Percentiles rank a stretch among this genome's conserved stretches.
Conservation (phyloP, 2,888 invertebrate genomes). For the Rhagonycha lutea region DNA sequence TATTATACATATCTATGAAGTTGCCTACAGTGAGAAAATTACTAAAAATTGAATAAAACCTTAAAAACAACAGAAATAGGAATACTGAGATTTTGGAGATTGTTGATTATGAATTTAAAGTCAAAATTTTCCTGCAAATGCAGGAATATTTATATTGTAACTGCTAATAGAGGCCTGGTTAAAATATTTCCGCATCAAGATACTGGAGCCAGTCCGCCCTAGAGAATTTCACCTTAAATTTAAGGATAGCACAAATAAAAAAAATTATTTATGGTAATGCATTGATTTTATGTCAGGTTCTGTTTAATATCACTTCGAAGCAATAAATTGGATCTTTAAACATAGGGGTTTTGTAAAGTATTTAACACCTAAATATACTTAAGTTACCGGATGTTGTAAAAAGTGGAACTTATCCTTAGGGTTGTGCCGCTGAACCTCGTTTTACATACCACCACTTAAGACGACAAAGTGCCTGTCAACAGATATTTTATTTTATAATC, state of each 20-base stretch:
- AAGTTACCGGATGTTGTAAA: constrained; percentile 41
- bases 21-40: too few species aligned
- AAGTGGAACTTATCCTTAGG: constrained; percentile 22
- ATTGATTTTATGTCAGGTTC: not conserved
- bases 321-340: constrained; percentile 13
- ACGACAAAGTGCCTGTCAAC: constrained; percentile 35
- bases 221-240: not conserved
- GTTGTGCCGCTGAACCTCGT: constrained; percentile 3
- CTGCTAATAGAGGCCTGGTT: too few species aligned
- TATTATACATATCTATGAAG: too few species aligned
- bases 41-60: too few species aligned
- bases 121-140: too few species aligned
- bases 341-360: constrained; percentile 18
- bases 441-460: constrained; percentile 28
- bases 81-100: too few species aligned
- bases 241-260: not conserved
- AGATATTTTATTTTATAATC: constrained; percentile 25
- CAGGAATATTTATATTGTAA: too few species aligned
- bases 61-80: too few species aligned
- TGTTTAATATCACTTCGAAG: not conserved
- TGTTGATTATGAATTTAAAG: too few species aligned
- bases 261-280: not conserved
- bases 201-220: not conserved
- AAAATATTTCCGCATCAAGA: too few species aligned
- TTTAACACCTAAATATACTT: constrained; percentile 41